Evolutionary conservation across 2,888 invertebrate genomes (phyloP).

Genomic region (Leptogaster cylindrica): DNA sequence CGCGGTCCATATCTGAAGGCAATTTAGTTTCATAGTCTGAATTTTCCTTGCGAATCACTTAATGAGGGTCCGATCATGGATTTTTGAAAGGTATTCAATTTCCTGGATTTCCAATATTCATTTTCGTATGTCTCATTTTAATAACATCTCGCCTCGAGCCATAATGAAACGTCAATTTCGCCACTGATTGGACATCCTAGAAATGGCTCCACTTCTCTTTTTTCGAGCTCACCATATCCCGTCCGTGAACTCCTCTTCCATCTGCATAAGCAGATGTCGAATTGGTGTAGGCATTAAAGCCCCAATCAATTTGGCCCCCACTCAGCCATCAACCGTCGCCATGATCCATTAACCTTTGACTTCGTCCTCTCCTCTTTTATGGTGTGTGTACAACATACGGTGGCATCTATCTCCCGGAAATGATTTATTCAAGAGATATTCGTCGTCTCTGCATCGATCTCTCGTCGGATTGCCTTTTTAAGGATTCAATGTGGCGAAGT

Average conservation of each 20-base stretch:
- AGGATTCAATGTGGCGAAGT: slow-evolving; percentile 3
- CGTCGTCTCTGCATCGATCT: background rate
- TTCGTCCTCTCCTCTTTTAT: background rate
- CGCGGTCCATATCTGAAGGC: background rate
- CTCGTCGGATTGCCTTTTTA: background rate
- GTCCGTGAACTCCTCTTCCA: background rate
- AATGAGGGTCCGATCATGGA: too few species aligned
- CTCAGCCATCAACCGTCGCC: background rate
- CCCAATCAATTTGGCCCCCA: slow-evolving; percentile 27
- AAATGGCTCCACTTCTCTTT: too few species aligned
- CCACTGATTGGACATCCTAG: slow-evolving; percentile 20
- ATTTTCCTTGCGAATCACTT: too few species aligned
- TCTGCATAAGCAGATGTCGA: slow-evolving; percentile 38
- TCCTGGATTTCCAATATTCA: slow-evolving; percentile 1
- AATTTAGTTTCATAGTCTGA: background rate
- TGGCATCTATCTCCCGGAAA: slow-evolving; percentile 30
- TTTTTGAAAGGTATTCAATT: slow-evolving; percentile 5
- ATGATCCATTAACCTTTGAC: slow-evolving; percentile 36
- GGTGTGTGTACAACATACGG: background rate
- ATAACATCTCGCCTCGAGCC: slow-evolving; percentile 1
- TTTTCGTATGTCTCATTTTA: slow-evolving; percentile 32
- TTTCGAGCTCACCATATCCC: too few species aligned
- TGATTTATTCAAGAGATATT: slow-evolving; percentile 39
- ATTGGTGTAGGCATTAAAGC: slow-evolving; percentile 27
- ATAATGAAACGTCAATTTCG: slow-evolving; percentile 29